Evolutionary conservation across 2,797 vertebrate genomes (phyloP), one percentile per base, ranked within the genome.

Genomic region (Mus minutoides): DNA sequence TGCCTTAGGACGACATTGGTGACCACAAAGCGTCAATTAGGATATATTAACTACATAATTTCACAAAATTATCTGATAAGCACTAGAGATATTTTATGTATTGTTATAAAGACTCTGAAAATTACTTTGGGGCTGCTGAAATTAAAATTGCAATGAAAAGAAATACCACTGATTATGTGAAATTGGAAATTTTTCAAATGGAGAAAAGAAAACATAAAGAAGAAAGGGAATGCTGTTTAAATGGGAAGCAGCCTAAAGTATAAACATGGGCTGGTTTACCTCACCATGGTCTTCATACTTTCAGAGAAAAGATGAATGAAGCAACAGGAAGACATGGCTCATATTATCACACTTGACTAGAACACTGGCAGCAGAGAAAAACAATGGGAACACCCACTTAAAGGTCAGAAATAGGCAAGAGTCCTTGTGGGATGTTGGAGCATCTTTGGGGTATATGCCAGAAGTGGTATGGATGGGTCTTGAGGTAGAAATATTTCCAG

Each of bases 271-370:
- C 49, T 40, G 10, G 91, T 84, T 94, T 21, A 88, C 21, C 34
- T 17, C 1, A 37, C 92, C 77, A 77, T 2, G 9, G 58, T 95
- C 88, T 97, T 97, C 60, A 95, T 88, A 80, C 87, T 95, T 97
- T 95, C 54, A 60, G 62, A 95, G 84, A 88, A 88, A 97, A 97
- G 85, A 92, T 85, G 56, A 92, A 96, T 93, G 78, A 98, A 94
- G 64, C 79, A 97, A 98, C 95, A 98, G 96, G 88, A 97, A 71
- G 79, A 97, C 85, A 92, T 73, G 97, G 89, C 96, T 97, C 95
- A 97, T 79, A 97, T 82, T 97, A 94, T 17, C 49, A 96, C 97
- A 98, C 98, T 96, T 98, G 97, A 98, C 98, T 98, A 98, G 76
- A 98, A 97, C 93, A 88, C 76, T 95, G 96, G 14, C 34, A 96